Evolutionary conservation across 2,797 vertebrate species (phyloP).

Genomic region (Brotula barbata): DNA sequence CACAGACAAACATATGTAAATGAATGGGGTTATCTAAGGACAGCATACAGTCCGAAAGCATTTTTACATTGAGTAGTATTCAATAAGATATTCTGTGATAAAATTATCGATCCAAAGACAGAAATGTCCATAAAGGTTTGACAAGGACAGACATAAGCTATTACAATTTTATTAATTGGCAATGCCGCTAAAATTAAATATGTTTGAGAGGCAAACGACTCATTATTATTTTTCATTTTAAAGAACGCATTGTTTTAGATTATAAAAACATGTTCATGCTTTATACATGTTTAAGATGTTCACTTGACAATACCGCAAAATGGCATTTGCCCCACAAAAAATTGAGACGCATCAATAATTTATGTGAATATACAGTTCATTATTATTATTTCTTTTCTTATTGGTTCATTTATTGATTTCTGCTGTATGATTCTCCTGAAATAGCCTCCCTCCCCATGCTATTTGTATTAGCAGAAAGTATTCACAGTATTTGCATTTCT

Average conservation of each 20-base stretch:
- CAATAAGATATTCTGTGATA: slow-evolving; percentile 45
- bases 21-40: slow-evolving; percentile 41
- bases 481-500: not conserved
- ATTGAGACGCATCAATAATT: no score
- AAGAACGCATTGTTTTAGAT: no score
- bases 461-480: not conserved
- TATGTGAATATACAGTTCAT: no score
- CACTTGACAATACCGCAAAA: no score
- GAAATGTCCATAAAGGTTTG: slow-evolving; percentile 14
- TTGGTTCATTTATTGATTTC: no score
- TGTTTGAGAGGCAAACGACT: no score
- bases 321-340: no score
- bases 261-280: no score
- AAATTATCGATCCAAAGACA: slow-evolving; percentile 42
- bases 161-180: not conserved
- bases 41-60: slow-evolving; percentile 22
- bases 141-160: not conserved
- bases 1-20: slow-evolving; percentile 9
- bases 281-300: no score
- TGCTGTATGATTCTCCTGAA: not conserved
- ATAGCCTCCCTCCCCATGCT: not conserved
- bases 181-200: no score
- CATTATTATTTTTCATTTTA: no score
- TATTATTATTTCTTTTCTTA: no score
- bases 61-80: slow-evolving; percentile 28